Evolutionary conservation across 2,797 vertebrate species (phyloP), one percentile per base, ranked within the genome.

Genomic region (Xiphorhynchus erythropygius): DNA sequence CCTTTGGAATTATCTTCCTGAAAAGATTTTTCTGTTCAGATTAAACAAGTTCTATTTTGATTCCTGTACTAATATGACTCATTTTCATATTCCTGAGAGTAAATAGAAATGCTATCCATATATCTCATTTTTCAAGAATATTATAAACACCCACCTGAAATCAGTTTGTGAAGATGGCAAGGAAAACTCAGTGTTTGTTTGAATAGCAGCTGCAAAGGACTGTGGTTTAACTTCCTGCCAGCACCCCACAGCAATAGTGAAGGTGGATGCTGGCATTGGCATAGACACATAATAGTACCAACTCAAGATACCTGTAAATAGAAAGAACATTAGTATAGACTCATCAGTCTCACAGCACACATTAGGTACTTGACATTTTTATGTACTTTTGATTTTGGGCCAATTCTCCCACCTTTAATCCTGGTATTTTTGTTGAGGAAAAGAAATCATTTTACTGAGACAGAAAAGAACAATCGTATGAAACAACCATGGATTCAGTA

Each of bases 231-330:
- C 97, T 97, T 98, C 98, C 89, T 87, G 91, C 99, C 99, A 99
- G 95, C 97, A 98, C 47, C 99, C 99, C 90, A 99, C 98, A 60
- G 99, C 99, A 96, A 99, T 98, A 62, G 99, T 98, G 95, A 99
- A 99, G 63, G 99, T 99, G 68, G 99, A 99, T 73, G 99, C 99
- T 21, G 99, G 99, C 99, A 99, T 99, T 33, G 99, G 99, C 99
- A 99, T 99, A 37, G 99, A 99, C 84, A 99, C 98, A 39, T 99
- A 99, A 97, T 99, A 99, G 96, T 98, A 98, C 99, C 99, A 99
- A 69, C 97, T 98, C 86, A 95, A 97, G 52, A 96, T 81, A 90
- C 95, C 99, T 99, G 96, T 49, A 32, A 94, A 71, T 35, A 87
- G 90, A 87, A 91, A 67, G 76, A 90, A 95, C 44, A 87, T 76